Conservation (phyloP, 2,888 invertebrate species). For the Drosophila kambysellisi region DNA sequence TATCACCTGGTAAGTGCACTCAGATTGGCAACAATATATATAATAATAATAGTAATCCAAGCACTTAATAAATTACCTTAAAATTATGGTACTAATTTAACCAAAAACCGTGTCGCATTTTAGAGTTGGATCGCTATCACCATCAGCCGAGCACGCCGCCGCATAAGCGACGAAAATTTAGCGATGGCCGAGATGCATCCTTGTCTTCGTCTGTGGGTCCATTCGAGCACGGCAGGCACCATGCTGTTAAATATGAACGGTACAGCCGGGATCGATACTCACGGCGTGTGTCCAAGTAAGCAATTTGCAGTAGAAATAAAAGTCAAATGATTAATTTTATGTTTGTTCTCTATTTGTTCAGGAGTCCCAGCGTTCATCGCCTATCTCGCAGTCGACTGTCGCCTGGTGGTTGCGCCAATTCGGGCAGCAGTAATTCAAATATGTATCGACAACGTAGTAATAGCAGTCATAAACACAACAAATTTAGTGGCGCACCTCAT, state of each 20-base stretch:
- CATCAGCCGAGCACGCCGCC: slow-evolving; percentile 83
- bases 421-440: slow-evolving; percentile 55
- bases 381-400: slow-evolving; percentile 73
- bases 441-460: slow-evolving; percentile 67
- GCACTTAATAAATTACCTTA: neutral
- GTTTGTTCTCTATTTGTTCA: slow-evolving; percentile 26
- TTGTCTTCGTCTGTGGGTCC: slow-evolving; percentile 50
- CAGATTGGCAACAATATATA: neutral
- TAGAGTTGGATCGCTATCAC: slow-evolving; percentile 82
- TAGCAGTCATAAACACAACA: slow-evolving; percentile 77
- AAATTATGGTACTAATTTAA: neutral
- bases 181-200: slow-evolving; percentile 68
- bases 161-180: slow-evolving; percentile 84
- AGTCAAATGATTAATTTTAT: neutral
- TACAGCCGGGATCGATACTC: slow-evolving; percentile 82
- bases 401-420: slow-evolving; percentile 65
- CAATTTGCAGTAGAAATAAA: neutral
- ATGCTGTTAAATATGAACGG: slow-evolving; percentile 79
- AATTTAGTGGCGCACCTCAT: slow-evolving; percentile 56
- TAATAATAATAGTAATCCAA: neutral
- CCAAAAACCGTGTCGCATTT: slow-evolving; percentile 14
- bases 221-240: slow-evolving; percentile 77
- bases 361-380: slow-evolving; percentile 82
- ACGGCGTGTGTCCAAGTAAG: slow-evolving; percentile 81
- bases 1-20: slow-evolving; percentile 81